Evolutionary conservation across 2,797 vertebrate genomes (phyloP), one percentile per base, ranked within the genome.

Genomic region (Mallotus villosus): DNA sequence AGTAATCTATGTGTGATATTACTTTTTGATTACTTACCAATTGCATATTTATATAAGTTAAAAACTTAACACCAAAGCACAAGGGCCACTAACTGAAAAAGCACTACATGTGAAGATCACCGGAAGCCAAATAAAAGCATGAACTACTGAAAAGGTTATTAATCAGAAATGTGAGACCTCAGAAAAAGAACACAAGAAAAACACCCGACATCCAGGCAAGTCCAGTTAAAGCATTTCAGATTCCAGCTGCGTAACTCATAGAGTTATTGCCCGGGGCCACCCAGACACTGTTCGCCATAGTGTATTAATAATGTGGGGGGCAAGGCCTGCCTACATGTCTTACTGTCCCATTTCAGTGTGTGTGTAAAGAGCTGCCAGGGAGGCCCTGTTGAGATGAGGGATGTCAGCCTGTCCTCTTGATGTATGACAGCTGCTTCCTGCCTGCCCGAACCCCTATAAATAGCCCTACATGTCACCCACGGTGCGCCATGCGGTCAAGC

Each of bases 401-500:
- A 90, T 90, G 88, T 90, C 89, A 86, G 84, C 82, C 80, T 88
- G 87, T 89, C 91, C 79, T 81, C 87, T 86, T 89, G 90, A 91
- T 77, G 29, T 88, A 89, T 84, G 84, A 90, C 89, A 90, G 90
- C 90, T 90, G 90, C 89, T 90, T 90, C 85, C 84, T 86, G 87
- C 87, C 79, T 84, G 87, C 78, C 83, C 84, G 78, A 80, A 76
- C 83, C 78, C 90, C 90, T 89, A 92, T 85, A 87, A 90, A 91
- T 92, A 92, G 88, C 79, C 46, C 74, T 82, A 87, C 87, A 84
- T 85, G 89, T 89, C 87, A 88, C 79, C 87, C 88, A 91, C 90
- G 85, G 91, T 87, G 91, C 9, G 89, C 84, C 89, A 84, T 87
- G 90, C 90, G 91, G 91, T 91, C 91, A 91, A 92, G 84, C 82